Conservation (phyloP, 2,113 vertebrate genomes). For the Tylochromis polylepis region DNA sequence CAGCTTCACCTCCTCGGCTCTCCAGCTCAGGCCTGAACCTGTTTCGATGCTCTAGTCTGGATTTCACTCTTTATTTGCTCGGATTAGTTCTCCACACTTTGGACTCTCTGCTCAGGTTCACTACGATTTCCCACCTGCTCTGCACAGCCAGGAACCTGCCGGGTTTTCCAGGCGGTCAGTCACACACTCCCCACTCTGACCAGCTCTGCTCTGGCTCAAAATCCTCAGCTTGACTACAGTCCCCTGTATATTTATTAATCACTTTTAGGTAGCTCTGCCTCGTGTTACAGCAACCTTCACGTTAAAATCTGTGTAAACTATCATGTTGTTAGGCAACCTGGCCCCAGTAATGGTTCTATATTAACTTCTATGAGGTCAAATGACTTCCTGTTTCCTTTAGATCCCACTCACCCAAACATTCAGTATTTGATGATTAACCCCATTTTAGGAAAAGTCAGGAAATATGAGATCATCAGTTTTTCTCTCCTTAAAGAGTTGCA, state of each 20-base stretch:
- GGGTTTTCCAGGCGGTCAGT: not conserved
- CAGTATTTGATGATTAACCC: not conserved
- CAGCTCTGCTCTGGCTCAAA: not conserved
- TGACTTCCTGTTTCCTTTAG: not conserved
- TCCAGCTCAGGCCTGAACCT: no score
- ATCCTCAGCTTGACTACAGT: fast-evolving
- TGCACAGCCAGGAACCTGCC: not conserved
- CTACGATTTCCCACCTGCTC: no score
- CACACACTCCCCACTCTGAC: not conserved
- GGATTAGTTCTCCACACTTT: no score
- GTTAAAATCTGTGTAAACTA: not conserved
- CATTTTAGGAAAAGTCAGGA: not conserved
- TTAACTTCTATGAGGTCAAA: not conserved
- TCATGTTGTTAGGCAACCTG: no score
- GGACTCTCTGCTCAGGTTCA: no score
- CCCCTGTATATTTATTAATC: no score
- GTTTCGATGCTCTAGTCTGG: no score
- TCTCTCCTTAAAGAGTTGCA: no score
- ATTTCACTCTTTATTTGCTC: no score
- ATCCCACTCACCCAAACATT: no score
- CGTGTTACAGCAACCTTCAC: not conserved
- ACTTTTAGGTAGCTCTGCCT: fast-evolving
- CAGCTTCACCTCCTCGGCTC: no score
- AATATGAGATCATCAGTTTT: not conserved
- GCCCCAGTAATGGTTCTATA: not conserved